Percentiles rank a stretch among this genome's conserved stretches.
Conservation (phyloP, 2,888 invertebrate species). For the Ormyrus labotus region DNA sequence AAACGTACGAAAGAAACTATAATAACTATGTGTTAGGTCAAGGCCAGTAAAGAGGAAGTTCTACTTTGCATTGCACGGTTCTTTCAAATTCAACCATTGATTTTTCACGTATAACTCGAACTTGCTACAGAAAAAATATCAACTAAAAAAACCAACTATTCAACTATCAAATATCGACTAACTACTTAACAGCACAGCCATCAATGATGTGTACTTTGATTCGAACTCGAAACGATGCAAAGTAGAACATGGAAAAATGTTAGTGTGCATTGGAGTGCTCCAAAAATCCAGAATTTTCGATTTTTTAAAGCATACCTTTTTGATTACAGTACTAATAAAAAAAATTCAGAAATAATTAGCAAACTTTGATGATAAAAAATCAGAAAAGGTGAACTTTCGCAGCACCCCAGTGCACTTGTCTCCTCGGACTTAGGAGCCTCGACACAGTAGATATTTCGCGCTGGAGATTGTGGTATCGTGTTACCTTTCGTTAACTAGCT, state of each 20-base stretch:
- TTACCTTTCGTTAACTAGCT: conserved; percentile 89
- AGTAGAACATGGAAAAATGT: neutral
- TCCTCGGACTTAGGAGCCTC: conserved; percentile 36
- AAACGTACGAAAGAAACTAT: conserved; percentile 32
- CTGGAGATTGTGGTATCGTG: conserved; percentile 64
- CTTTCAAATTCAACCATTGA: neutral
- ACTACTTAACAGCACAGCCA: neutral
- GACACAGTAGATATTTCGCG: conserved; percentile 37
- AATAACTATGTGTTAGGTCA: conserved; percentile 14
- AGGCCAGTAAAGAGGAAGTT: conserved; percentile 22
- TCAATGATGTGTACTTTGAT: neutral
- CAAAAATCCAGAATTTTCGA: too few relatives aligned
- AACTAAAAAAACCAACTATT: neutral
- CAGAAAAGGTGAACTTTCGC: too few relatives aligned
- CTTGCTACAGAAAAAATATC: neutral
- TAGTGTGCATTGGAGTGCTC: neutral
- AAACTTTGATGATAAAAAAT: too few relatives aligned
- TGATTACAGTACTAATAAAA: neutral
- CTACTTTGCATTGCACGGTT: conserved; percentile 33
- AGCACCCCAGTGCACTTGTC: neutral
- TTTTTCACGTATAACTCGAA: neutral
- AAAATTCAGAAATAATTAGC: conserved; percentile 1
- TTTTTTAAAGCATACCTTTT: too few relatives aligned
- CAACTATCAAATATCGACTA: neutral
- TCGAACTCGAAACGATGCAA: conserved; percentile 28